Evolutionary conservation across 2,888 invertebrate genomes (phyloP).

Genomic region (Tipula helvola): DNA sequence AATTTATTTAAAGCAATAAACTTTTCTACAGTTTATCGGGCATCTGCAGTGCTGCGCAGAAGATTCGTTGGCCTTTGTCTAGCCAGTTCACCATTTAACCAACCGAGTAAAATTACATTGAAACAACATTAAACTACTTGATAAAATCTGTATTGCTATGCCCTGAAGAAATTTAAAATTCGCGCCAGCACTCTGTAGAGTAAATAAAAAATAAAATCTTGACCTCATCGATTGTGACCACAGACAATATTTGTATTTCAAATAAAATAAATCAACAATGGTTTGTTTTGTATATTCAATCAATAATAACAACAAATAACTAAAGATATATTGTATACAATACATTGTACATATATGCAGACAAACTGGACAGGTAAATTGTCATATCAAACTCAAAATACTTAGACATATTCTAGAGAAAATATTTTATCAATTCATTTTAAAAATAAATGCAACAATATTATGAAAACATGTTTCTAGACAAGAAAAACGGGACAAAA

Average conservation of each 20-base stretch:
- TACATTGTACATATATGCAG: background rate
- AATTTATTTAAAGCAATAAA: no score
- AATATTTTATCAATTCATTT: background rate
- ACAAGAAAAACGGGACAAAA: slow-evolving; percentile 4
- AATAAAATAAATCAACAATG: background rate
- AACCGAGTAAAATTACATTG: no score
- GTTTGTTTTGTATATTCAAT: background rate
- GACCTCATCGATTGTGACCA: background rate
- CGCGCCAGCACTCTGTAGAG: background rate
- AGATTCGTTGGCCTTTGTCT: no score
- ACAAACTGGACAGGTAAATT: slow-evolving; percentile 4
- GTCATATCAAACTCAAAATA: background rate
- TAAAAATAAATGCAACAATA: background rate
- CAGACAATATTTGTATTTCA: background rate
- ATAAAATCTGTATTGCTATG: no score
- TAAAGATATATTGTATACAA: background rate
- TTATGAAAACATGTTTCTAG: background rate
- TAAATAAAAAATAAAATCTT: background rate
- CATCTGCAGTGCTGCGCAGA: no score
- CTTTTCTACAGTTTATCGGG: no score
- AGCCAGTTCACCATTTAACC: no score
- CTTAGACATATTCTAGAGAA: slow-evolving; percentile 4
- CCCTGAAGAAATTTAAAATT: background rate
- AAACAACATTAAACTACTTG: no score
- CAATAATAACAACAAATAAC: background rate